A percentile compares a stretch with the other conserved stretches of the same genome.
Evolutionary conservation across 2,888 invertebrate genomes (phyloP).

Genomic region (Cosmopolites sordidus): DNA sequence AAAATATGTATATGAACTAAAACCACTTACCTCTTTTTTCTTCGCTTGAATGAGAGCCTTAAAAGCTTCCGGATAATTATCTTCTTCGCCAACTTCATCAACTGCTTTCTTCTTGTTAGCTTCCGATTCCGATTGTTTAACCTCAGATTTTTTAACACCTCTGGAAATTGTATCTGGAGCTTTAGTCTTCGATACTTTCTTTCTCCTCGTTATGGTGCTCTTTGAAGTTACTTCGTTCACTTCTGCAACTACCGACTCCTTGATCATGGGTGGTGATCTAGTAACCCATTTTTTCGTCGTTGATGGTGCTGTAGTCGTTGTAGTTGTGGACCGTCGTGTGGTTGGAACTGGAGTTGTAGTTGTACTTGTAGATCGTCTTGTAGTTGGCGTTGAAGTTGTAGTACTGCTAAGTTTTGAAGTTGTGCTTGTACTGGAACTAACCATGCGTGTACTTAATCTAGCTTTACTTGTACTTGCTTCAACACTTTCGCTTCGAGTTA

Average conservation of each 20-base stretch:
- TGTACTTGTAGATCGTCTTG: constrained; percentile 19
- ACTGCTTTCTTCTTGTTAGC: constrained; percentile 40
- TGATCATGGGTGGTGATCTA: constrained; percentile 26
- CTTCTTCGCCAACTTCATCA: constrained; percentile 56
- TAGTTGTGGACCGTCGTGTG: neutral
- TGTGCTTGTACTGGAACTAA: constrained; percentile 4
- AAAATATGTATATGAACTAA: neutral
- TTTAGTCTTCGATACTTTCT: constrained; percentile 26
- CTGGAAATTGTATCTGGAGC: constrained; percentile 27
- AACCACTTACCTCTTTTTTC: constrained; percentile 40
- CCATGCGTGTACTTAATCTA: constrained; percentile 11
- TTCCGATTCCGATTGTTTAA: constrained; percentile 28
- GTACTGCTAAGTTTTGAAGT: constrained; percentile 22
- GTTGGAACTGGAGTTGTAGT: constrained; percentile 3
- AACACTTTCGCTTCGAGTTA: constrained; percentile 27
- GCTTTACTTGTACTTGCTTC: constrained; percentile 33
- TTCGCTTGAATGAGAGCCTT: constrained; percentile 62
- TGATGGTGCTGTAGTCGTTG: constrained; percentile 8
- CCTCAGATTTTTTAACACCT: constrained; percentile 36
- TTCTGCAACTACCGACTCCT: constrained; percentile 42
- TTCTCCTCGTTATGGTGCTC: constrained; percentile 37
- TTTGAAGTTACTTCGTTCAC: constrained; percentile 43
- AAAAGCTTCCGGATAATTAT: constrained; percentile 63
- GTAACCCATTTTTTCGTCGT: constrained; percentile 26
- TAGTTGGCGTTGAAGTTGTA: constrained; percentile 2